A percentile compares a stretch with the other conserved stretches of the same genome.
These are phyloP conservation scores for Gryllus longicercus DNA, from an alignment of 2,888 invertebrate species.

Conservation along the genomic window DNA sequence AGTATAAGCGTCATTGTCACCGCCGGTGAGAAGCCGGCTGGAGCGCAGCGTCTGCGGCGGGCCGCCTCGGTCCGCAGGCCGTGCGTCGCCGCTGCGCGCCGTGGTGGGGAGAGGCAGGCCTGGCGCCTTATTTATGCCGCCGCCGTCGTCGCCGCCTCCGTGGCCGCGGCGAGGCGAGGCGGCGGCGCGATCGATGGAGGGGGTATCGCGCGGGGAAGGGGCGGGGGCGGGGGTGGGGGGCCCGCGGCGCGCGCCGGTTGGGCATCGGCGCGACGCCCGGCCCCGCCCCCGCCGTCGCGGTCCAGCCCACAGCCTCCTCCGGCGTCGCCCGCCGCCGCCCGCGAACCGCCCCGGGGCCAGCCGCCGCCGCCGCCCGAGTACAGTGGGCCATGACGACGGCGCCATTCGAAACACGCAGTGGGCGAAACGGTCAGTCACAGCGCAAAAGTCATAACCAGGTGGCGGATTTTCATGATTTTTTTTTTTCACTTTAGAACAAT, in stretches of 20 bases:
- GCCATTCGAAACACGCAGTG: no score
- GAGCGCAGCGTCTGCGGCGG: no score
- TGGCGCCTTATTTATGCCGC: background rate
- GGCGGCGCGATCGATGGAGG: background rate
- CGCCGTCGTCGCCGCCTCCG: background rate
- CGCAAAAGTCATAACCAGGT: no score
- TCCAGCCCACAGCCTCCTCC: slow-evolving; percentile 18
- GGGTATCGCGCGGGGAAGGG: background rate
- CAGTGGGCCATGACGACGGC: background rate
- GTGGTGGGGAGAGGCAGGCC: background rate
- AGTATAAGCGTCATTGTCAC: no score
- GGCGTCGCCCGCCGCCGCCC: slow-evolving; percentile 9
- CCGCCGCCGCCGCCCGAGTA: background rate
- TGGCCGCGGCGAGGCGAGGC: background rate
- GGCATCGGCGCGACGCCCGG: background rate
- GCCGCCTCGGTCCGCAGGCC: no score
- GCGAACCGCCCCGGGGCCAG: background rate
- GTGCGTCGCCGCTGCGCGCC: background rate
- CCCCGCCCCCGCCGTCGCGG: background rate
- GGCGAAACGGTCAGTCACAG: no score
- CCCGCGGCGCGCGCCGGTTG: slow-evolving; percentile 18
- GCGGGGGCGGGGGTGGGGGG: background rate
- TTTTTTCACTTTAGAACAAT: no score
- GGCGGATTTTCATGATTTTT: no score
- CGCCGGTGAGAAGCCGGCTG: no score